Base-by-base conservation (phyloP, 2,797 vertebrate genomes). In the Gallinago stenura region DNA sequence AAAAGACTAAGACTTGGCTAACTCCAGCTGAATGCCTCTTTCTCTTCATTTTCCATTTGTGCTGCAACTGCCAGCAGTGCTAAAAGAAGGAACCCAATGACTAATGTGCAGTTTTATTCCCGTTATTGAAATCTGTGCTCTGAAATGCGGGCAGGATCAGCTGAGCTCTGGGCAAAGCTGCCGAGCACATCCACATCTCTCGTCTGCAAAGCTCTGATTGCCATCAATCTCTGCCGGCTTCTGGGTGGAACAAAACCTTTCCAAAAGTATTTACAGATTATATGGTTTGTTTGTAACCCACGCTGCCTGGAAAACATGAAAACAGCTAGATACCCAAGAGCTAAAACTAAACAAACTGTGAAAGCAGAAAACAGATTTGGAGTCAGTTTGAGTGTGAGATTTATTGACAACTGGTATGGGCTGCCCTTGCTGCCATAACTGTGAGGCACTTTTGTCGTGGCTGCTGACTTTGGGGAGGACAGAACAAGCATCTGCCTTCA, bases 21-120 rank as follows among this genome's bases (percentile, higher is more conserved):
- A 75, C 60, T 51, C 68, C 69, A 71, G 69, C 69, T 86, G 90
- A 95, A 84, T 93, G 78, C 43, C 66, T 76, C 80, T 79, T 76
- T 83, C 71, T 93, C 56, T 58, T 94, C 45, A n/a, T 91, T 90
- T 60, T 35, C 89, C 72, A 78, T 95, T 91, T 94, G 83, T 95
- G 82, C 15, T 87, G 62, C 35, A 80, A 66, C 57, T 80, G 85
- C 95, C 87, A 83, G 85, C 2, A 0, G 56, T 45, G 91, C 84
- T 83, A 53, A 92, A 89, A 96, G 61, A 89, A 79, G 89, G 89
- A 62, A 48, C 54, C 51, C 0, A 0, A 24, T 64, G 94, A 76
- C 26, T 12, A 9, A 19, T 2, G 0, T 43, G 81, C 15, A 3
- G 4, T 54, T 76, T 80, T 89, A 77, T 92, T 87, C 83, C 66